phyloP scores from a whole-genome alignment of 1,140 invertebrate genomes.

The Rhizoglyphus robini region DNA sequence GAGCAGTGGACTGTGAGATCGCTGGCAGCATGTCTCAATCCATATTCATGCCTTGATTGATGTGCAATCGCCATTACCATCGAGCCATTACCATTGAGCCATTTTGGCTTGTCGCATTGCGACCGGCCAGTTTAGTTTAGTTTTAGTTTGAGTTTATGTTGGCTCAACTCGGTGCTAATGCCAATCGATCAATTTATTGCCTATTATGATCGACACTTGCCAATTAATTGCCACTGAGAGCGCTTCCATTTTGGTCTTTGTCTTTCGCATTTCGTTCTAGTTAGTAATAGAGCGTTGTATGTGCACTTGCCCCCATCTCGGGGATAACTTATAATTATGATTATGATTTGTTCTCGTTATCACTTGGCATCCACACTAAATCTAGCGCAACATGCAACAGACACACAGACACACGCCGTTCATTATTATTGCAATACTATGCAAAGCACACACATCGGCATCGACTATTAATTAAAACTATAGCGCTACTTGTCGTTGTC shows the following conservation, averaged over 20 bases:
- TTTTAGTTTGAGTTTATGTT: slow-evolving; percentile 6
- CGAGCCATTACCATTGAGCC: not conserved
- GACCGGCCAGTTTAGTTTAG: too few species aligned
- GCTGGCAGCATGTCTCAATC: too few species aligned
- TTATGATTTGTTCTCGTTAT: not conserved
- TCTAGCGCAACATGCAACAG: too few species aligned
- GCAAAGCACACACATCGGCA: too few species aligned
- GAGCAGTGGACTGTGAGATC: too few species aligned
- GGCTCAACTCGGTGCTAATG: not conserved
- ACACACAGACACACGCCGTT: not conserved
- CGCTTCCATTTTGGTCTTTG: not conserved
- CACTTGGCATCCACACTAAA: too few species aligned
- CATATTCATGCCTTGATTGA: slow-evolving; percentile 11
- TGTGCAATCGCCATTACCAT: not conserved
- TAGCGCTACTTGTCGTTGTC: too few species aligned
- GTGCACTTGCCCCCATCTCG: too few species aligned
- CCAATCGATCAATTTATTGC: slow-evolving; percentile 8
- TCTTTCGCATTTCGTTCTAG: not conserved
- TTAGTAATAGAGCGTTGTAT: not conserved
- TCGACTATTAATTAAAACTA: too few species aligned
- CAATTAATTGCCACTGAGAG: not conserved
- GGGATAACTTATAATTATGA: too few species aligned
- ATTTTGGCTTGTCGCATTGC: too few species aligned
- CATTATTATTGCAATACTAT: not conserved
- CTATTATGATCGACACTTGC: slow-evolving; percentile 5